phyloP scores from a whole-genome alignment of 2,797 vertebrate genomes.

The Hypotaenidia philippensis region DNA sequence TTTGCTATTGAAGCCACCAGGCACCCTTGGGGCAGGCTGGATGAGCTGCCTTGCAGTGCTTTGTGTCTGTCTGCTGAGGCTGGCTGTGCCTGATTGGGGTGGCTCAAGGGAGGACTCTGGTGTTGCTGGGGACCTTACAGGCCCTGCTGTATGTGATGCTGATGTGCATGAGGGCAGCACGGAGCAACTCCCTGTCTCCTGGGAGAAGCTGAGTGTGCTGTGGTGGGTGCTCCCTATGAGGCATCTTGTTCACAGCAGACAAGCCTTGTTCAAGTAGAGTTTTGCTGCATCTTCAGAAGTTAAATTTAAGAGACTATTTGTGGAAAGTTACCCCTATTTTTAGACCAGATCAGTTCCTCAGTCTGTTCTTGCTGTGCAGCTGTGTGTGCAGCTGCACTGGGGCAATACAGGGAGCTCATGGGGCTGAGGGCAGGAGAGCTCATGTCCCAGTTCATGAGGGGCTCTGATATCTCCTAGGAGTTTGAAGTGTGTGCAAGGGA shows the following conservation, averaged over 20 bases:
- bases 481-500: neutral
- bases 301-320: constrained; percentile 30
- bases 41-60: neutral
- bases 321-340: constrained; percentile 12
- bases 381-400: neutral
- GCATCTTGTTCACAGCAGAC: neutral
- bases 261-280: neutral
- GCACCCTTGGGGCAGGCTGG: accelerated
- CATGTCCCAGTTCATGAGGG: accelerated
- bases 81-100: neutral
- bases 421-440: neutral
- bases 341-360: neutral
- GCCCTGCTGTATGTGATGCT: accelerated
- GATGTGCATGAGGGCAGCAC: neutral
- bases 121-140: neutral
- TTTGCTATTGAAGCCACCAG: neutral
- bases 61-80: neutral
- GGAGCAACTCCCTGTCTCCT: neutral
- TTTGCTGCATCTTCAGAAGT: neutral
- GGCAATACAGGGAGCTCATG: neutral
- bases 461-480: neutral
- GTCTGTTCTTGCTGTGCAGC: constrained; percentile 2
- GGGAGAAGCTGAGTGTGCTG: accelerated
- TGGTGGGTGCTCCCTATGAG: accelerated
- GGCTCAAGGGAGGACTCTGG: accelerated